phyloP scores from a whole-genome alignment of 2,888 invertebrate species.

The Sphaerophoria rueppellii region DNA sequence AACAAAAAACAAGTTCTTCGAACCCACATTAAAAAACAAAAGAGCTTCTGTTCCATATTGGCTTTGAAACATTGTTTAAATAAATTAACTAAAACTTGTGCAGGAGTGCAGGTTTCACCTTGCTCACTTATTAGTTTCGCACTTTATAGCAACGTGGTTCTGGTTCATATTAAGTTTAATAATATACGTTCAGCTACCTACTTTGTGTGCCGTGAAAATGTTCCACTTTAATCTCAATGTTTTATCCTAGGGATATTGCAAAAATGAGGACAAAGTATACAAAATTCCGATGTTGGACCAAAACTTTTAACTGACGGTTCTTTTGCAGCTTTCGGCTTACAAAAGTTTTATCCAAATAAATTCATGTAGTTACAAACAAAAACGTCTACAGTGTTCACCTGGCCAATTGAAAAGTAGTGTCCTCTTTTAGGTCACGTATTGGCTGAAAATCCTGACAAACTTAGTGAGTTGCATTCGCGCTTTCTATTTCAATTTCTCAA shows the following conservation, averaged over 20 bases:
- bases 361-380: too few relatives aligned
- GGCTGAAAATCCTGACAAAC: slow-evolving; percentile 47
- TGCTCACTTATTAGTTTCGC: too few relatives aligned
- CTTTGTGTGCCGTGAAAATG: slow-evolving; percentile 40
- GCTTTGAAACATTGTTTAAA: too few relatives aligned
- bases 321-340: too few relatives aligned
- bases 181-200: neutral
- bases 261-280: slow-evolving; percentile 25
- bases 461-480: too few relatives aligned
- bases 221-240: slow-evolving; percentile 50
- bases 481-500: slow-evolving; percentile 58
- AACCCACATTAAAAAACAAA: too few relatives aligned
- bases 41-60: too few relatives aligned
- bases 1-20: too few relatives aligned
- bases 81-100: too few relatives aligned
- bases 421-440: slow-evolving; percentile 65
- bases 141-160: too few relatives aligned
- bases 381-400: slow-evolving; percentile 57
- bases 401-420: slow-evolving; percentile 34
- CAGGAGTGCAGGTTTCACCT: too few relatives aligned
- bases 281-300: neutral
- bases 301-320: slow-evolving; percentile 63
- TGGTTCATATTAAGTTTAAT: neutral
- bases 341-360: slow-evolving; percentile 32
- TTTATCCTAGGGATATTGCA: slow-evolving; percentile 23